Percentiles rank a stretch among this genome's conserved stretches.
These are phyloP conservation scores for Dolomedes plantarius DNA, from an alignment of 2,888 invertebrate genomes.

Conservation along the genomic window DNA sequence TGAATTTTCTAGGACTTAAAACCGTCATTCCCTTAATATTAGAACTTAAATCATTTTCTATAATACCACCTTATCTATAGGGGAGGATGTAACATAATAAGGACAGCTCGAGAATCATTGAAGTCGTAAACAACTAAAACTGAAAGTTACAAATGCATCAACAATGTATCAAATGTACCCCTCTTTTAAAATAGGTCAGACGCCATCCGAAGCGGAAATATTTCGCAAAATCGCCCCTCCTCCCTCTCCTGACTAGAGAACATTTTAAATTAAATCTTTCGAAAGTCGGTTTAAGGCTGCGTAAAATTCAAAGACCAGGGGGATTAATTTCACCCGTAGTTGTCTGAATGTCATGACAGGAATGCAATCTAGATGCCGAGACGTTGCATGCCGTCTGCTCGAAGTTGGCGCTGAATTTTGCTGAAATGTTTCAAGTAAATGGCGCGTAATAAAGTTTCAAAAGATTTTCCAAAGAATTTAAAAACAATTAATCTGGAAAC, in stretches of 20 bases:
- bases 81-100: too few species aligned
- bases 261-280: conserved; percentile 13
- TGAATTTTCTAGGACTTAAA: too few species aligned
- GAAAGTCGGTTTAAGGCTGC: neutral
- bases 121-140: too few species aligned
- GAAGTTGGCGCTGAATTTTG: neutral
- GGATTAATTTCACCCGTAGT: conserved; percentile 7
- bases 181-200: neutral
- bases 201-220: neutral
- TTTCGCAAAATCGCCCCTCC: neutral
- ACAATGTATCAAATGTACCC: too few species aligned
- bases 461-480: neutral
- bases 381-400: neutral
- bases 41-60: too few species aligned
- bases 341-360: neutral
- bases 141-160: too few species aligned
- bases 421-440: neutral
- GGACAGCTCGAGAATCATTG: too few species aligned
- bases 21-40: too few species aligned
- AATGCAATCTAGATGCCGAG: conserved; percentile 8
- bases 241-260: too few species aligned
- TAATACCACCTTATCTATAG: too few species aligned
- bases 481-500: neutral
- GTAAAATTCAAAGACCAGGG: neutral
- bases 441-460: neutral